These are phyloP conservation scores for Pseudomyrmex flavicornis DNA, from an alignment of 1,140 invertebrate genomes.

Conservation along the genomic window DNA sequence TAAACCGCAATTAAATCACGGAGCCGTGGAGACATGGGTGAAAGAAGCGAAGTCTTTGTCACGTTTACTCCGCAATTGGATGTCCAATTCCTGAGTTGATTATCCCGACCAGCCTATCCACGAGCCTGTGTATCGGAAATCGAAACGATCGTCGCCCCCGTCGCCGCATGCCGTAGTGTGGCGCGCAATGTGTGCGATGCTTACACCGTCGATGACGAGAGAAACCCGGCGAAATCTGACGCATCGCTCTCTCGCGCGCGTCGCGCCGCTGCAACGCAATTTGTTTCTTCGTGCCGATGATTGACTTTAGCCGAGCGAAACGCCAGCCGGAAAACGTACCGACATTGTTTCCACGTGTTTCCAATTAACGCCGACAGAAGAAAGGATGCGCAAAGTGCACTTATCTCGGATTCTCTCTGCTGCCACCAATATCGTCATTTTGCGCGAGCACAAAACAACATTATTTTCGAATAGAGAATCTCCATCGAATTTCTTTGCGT, in stretches of 20 bases:
- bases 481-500: not conserved
- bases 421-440: not conserved
- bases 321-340: not conserved
- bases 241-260: slow-evolving; percentile 14
- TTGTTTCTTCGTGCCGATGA: slow-evolving; percentile 55
- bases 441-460: not conserved
- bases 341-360: slow-evolving; percentile 11
- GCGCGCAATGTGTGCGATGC: not conserved
- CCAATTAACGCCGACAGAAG: slow-evolving; percentile 2
- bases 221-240: slow-evolving; percentile 28
- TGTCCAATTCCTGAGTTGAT: slow-evolving; percentile 47
- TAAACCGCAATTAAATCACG: slow-evolving; percentile 38
- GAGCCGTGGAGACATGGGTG: not conserved
- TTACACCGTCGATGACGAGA: not conserved
- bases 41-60: not conserved
- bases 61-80: not conserved
- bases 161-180: not conserved
- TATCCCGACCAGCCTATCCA: slow-evolving; percentile 3
- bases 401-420: not conserved
- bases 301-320: slow-evolving; percentile 26
- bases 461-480: not conserved
- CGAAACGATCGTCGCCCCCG: slow-evolving; percentile 26
- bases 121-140: slow-evolving; percentile 48
- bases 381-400: not conserved
- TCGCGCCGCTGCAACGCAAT: slow-evolving; percentile 25